Evolutionary conservation across 2,113 vertebrate species (phyloP).

Genomic region (Rostratula benghalensis): DNA sequence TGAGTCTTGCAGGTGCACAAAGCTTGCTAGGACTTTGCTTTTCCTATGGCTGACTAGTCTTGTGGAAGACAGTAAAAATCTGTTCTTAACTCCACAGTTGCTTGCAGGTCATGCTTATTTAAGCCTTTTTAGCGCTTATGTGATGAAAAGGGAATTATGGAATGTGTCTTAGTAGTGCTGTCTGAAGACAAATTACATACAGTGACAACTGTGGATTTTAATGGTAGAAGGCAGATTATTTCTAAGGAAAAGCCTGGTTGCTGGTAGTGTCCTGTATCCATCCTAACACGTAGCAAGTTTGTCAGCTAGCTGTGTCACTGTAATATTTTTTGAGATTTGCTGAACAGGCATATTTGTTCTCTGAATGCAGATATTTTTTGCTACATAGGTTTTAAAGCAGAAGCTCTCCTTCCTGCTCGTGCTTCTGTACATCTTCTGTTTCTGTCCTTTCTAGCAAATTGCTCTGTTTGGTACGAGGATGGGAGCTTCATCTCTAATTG

Average conservation of each 20-base stretch:
- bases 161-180: neutral
- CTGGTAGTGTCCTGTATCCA: neutral
- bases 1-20: slow-evolving; percentile 37
- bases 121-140: neutral
- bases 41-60: neutral
- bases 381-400: neutral
- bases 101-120: slow-evolving; percentile 7
- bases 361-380: neutral
- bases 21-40: slow-evolving; percentile 7
- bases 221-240: slow-evolving; percentile 12
- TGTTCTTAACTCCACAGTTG: neutral
- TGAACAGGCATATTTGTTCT: neutral
- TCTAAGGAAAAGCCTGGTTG: neutral
- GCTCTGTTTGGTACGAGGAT: fast-evolving
- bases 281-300: neutral
- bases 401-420: neutral
- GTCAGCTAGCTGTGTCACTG: neutral
- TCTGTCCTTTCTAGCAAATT: neutral
- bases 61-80: neutral
- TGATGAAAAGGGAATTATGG: slow-evolving; percentile 31
- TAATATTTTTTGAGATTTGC: neutral
- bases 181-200: slow-evolving; percentile 1
- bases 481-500: neutral
- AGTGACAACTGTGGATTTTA: slow-evolving; percentile 15
- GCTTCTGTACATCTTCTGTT: neutral